These are phyloP conservation scores for Ptilorrhoa leucosticta DNA, from an alignment of 2,113 vertebrate genomes.

Conservation along the genomic window DNA sequence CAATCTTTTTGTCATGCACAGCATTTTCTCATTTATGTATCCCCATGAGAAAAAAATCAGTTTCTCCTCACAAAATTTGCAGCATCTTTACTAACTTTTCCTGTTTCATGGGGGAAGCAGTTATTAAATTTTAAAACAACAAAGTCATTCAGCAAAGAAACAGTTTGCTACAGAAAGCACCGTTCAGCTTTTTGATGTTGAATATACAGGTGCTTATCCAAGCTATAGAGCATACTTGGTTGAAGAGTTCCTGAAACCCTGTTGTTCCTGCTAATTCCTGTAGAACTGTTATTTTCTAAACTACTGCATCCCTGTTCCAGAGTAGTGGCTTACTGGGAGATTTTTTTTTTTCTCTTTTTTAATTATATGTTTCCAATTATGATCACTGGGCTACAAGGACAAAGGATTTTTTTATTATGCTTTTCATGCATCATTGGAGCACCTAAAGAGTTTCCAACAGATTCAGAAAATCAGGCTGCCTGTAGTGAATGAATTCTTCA, in stretches of 20 bases:
- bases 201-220: not conserved
- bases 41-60: not conserved
- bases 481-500: constrained; percentile 41
- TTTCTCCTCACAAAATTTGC: not conserved
- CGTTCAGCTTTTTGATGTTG: not conserved
- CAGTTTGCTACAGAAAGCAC: not conserved
- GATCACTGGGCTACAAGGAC: constrained; percentile 11
- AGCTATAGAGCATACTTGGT: not conserved
- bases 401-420: not conserved
- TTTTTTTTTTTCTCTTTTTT: not conserved
- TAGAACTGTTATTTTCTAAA: not conserved
- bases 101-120: not conserved
- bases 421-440: constrained; percentile 23
- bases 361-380: not conserved
- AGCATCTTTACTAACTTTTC: not conserved
- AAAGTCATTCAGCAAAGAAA: not conserved
- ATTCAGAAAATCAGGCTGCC: constrained; percentile 35
- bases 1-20: not conserved
- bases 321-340: not conserved
- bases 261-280: not conserved
- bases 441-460: constrained; percentile 29
- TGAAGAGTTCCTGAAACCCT: not conserved
- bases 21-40: not conserved
- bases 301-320: not conserved
- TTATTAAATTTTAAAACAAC: not conserved